Evolutionary conservation across 2,113 vertebrate genomes (phyloP), one percentile per base, ranked within the genome.

Genomic region (Tupaia tana): DNA sequence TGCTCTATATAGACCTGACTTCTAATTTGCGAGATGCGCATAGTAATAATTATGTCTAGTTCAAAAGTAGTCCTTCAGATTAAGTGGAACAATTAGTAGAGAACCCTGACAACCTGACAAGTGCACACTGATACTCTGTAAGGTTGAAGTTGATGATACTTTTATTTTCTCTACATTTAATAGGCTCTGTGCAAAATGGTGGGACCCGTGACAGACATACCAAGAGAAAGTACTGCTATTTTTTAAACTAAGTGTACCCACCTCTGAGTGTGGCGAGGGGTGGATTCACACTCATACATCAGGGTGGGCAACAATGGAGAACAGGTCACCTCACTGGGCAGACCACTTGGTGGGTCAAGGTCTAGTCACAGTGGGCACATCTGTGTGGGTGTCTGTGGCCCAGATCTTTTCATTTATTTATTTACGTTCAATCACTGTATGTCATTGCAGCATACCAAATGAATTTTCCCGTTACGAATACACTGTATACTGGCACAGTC

Each of bases 111-210:
- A 90, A 27, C 15, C 14, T 86, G 7, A 80, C 67, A 87, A 87
- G 31, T n/a, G 5, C 24, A n/a, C 7, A 24, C 31, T 63, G 7
- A 34, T 70, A 5, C 34, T 34, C 31, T 77, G 24, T 71, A 64
- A 69, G n/a, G 34, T 15, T 58, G 56, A 86, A 29, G 22, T 78
- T 67, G 6, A 83, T n/a, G 34, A 7, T 78, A 82, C 24, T 86
- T 86, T 92, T 34, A 29, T 59, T 92, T 94, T 84, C 54, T 94
- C 54, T 90, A 11, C 29, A 25, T 24, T 87, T 58, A 73, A 54
- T 52, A 22, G n/a, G 27, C 24, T 75, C 13, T 66, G 15, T 59
- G n/a, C 34, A 87, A 94, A 94, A 88, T 79, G 58, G 18, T 16
- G 70, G 79, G 80, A n/a, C 31, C 15, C 27, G 2, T 11, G 31